Base-by-base conservation (phyloP, 2,888 invertebrate species). In the Coenonympha glycerion region DNA sequence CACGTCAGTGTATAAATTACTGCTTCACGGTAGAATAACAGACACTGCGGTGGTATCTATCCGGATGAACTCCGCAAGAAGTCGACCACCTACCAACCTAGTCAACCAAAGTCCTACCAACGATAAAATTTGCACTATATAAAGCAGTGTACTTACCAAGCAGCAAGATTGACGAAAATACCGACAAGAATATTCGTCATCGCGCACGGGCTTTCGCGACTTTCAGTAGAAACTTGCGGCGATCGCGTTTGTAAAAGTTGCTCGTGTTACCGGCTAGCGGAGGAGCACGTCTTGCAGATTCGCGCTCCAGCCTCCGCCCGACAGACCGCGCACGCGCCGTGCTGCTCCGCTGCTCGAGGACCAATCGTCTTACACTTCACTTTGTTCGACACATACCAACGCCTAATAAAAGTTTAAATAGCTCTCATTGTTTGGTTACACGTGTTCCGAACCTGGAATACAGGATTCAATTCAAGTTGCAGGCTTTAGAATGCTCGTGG, bases 321-420 rank as follows among this genome's bases (percentile, higher is more conserved):
- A 6, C 18, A 19, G 18, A 40, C 40, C 59, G 61, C 79, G 76
- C 79, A 74, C 71, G 79, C 77, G 73, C 61, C 26, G 13, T 50
- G 34, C 28, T 21, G 40, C 6, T 31, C 41, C 28, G 40, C 47
- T 55, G 58, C 49, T 53, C 59, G 47, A 47, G 49, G 60, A 57
- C 57, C 47, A 60, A 59, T 56, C 56, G 56, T 52, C 55, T 55
- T 52, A 56, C 57, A 60, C 56, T 51, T 31, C 48, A 50, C 36
- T 55, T 52, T 46, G 41, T 42, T 48, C 28, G 34, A 33, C 41
- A 47, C 46, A 24, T 31, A 21, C 21, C 40, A 37, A 40, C 30
- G 44, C 44, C 40, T 39, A 47, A 39, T 49, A 49, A 56, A 58
- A 58, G 31, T 56, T 58, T 56, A 48, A 54, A 58, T 49, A 46